phyloP scores from a whole-genome alignment of 2,888 invertebrate species.

The Galeopsomyia nigrocyanea region DNA sequence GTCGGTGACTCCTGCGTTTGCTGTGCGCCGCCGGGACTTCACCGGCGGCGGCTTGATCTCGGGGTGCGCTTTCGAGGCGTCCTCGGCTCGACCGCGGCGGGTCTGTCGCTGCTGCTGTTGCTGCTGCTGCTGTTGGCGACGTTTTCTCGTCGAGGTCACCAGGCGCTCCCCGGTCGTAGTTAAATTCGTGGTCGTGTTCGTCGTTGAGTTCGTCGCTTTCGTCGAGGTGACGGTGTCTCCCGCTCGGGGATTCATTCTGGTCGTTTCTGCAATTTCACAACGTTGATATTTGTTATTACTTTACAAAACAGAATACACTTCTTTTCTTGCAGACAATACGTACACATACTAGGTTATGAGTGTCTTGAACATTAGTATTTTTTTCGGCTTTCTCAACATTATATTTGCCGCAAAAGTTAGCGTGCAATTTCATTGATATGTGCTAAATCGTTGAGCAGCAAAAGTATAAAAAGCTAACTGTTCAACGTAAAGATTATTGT shows the following conservation, averaged over 20 bases:
- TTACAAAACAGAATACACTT: no score
- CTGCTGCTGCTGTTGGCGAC: slow-evolving; percentile 49
- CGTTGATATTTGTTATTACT: no score
- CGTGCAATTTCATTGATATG: no score
- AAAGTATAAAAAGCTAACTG: no score
- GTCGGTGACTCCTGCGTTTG: background rate
- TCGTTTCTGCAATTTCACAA: slow-evolving; percentile 51
- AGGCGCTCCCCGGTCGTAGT: slow-evolving; percentile 51
- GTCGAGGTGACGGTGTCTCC: slow-evolving; percentile 63
- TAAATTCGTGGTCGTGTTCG: slow-evolving; percentile 43
- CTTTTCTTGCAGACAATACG: no score
- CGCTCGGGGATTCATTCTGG: slow-evolving; percentile 58
- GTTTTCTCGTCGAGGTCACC: slow-evolving; percentile 57
- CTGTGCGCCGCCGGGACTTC: slow-evolving; percentile 8
- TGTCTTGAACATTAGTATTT: no score
- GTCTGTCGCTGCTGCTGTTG: background rate
- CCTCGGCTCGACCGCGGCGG: background rate
- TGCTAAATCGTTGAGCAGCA: no score
- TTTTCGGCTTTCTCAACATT: no score
- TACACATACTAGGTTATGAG: no score
- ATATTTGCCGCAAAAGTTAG: no score
- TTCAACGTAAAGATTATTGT: no score
- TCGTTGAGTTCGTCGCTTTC: slow-evolving; percentile 47
- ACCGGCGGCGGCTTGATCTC: slow-evolving; percentile 12
- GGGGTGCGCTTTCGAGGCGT: background rate